phyloP scores from a whole-genome alignment of 2,888 invertebrate species.

The Dione juno region DNA sequence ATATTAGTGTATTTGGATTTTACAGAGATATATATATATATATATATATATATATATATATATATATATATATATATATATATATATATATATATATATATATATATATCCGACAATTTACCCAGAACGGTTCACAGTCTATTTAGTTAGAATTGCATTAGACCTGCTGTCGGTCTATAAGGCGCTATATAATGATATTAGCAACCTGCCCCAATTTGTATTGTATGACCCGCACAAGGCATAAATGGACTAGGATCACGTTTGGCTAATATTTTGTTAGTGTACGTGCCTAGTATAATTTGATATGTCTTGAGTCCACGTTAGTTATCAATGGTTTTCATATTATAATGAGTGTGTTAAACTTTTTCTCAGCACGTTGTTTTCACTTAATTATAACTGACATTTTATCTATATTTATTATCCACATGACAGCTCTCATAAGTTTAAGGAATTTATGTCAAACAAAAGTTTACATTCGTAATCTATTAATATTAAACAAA shows the following conservation, averaged over 20 bases:
- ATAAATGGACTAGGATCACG: conserved; percentile 13
- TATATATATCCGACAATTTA: neutral
- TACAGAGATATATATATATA: too few relatives aligned
- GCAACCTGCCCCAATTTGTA: neutral
- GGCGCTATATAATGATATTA: neutral
- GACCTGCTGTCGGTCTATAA: neutral
- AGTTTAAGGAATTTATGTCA: neutral
- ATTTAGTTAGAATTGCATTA: conserved; percentile 3
- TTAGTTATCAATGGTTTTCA: neutral
- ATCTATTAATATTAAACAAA: conserved; percentile 1
- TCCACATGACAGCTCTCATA: neutral
- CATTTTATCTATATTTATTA: neutral
- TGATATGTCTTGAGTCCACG: neutral
- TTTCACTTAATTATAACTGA: neutral
- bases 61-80: neutral
- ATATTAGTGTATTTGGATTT: too few relatives aligned
- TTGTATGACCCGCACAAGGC: neutral
- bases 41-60: too few relatives aligned
- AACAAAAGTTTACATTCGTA: too few relatives aligned
- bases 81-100: too few relatives aligned
- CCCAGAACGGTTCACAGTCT: neutral
- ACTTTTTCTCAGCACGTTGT: too few relatives aligned
- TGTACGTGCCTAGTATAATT: conserved; percentile 11
- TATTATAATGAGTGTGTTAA: too few relatives aligned
- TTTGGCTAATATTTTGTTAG: conserved; percentile 11